Conservation (phyloP, 2,113 vertebrate genomes). For the Hippolais icterina region DNA sequence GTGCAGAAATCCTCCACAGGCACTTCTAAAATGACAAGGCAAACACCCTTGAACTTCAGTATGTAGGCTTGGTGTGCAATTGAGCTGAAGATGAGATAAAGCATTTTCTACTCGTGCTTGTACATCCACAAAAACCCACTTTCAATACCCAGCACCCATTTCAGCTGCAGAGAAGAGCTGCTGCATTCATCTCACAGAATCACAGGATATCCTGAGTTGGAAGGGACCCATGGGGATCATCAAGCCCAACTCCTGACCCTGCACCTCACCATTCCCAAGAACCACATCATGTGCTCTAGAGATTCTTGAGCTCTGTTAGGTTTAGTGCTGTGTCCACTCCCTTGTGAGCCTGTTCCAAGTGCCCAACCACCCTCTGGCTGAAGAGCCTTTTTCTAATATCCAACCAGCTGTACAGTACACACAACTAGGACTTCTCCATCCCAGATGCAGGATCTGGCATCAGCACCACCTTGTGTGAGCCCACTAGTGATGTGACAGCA, state of each 20-base stretch:
- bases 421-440: neutral
- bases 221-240: neutral
- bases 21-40: neutral
- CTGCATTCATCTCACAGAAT: neutral
- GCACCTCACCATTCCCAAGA: neutral
- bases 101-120: neutral
- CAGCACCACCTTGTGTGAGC: neutral
- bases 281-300: neutral
- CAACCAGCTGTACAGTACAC: too few species aligned
- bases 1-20: neutral
- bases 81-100: neutral
- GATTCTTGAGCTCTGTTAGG: neutral
- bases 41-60: neutral
- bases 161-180: neutral
- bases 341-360: neutral
- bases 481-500: neutral
- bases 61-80: neutral
- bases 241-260: neutral
- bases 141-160: neutral
- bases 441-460: neutral
- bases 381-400: neutral
- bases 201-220: too few species aligned
- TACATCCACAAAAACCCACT: neutral
- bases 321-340: neutral
- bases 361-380: neutral